Conservation (phyloP, 2,888 invertebrate genomes). For the Clitarchus hookeri region DNA sequence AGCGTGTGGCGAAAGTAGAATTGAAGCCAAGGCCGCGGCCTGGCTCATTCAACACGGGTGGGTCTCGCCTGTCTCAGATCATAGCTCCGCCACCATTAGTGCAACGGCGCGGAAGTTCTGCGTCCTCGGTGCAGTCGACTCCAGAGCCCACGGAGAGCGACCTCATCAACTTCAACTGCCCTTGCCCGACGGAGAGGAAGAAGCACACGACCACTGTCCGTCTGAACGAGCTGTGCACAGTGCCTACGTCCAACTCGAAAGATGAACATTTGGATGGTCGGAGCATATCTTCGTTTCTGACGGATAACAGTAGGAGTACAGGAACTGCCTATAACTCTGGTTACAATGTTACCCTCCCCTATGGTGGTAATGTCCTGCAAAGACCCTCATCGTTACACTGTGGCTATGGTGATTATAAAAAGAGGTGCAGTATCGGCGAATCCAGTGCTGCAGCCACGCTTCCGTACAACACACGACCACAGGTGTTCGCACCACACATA, state of each 20-base stretch:
- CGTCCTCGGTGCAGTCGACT: conserved; percentile 40
- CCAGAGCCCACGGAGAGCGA: conserved; percentile 33
- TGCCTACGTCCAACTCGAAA: neutral
- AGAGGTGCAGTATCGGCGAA: too few relatives aligned
- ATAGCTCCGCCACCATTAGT: conserved; percentile 48
- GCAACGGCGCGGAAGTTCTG: conserved; percentile 45
- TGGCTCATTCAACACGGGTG: conserved; percentile 57
- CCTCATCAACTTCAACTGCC: conserved; percentile 40
- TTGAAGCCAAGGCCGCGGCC: conserved; percentile 62
- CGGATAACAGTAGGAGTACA: neutral
- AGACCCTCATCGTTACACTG: neutral
- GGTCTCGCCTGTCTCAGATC: conserved; percentile 45
- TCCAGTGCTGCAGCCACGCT: neutral
- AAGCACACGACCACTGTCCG: neutral
- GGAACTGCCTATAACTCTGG: neutral
- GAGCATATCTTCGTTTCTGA: neutral
- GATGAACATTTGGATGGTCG: neutral
- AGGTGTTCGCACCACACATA: neutral
- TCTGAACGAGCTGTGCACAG: conserved; percentile 10
- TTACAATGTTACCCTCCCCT: neutral
- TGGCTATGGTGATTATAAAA: neutral
- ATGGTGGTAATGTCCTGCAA: neutral
- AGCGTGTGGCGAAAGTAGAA: neutral
- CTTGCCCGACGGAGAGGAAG: conserved; percentile 36
- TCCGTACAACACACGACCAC: neutral